phyloP scores from a whole-genome alignment of 2,797 vertebrate species.

The Acrossocheilus fasciatus region DNA sequence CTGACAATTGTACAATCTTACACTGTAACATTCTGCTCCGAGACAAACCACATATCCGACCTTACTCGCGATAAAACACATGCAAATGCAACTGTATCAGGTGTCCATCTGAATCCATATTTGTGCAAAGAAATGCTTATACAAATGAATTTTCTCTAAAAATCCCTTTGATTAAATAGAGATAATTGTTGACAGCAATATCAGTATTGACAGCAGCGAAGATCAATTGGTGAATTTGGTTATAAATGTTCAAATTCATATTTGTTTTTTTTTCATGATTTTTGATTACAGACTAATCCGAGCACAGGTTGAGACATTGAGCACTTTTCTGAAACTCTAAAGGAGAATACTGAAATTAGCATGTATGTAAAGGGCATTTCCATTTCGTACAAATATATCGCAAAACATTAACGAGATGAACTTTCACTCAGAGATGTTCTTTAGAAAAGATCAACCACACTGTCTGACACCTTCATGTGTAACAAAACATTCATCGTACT shows the following conservation, averaged over 20 bases:
- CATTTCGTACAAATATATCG: background rate
- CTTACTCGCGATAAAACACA: background rate
- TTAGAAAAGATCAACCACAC: background rate
- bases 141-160: background rate
- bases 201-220: background rate
- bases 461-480: background rate
- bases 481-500: background rate
- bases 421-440: background rate
- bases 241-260: background rate
- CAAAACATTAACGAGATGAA: too few relatives aligned
- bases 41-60: background rate
- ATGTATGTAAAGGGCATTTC: background rate
- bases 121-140: background rate
- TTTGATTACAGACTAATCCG: background rate
- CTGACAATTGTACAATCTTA: background rate
- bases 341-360: background rate
- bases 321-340: background rate
- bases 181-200: background rate
- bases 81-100: background rate
- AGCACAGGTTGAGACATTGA: background rate
- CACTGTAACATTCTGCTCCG: background rate
- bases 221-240: background rate
- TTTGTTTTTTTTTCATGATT: too few relatives aligned
- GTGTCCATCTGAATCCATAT: background rate
- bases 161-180: background rate